Evolutionary conservation across 2,888 invertebrate species (phyloP).

Genomic region (Podabrus alpinus): DNA sequence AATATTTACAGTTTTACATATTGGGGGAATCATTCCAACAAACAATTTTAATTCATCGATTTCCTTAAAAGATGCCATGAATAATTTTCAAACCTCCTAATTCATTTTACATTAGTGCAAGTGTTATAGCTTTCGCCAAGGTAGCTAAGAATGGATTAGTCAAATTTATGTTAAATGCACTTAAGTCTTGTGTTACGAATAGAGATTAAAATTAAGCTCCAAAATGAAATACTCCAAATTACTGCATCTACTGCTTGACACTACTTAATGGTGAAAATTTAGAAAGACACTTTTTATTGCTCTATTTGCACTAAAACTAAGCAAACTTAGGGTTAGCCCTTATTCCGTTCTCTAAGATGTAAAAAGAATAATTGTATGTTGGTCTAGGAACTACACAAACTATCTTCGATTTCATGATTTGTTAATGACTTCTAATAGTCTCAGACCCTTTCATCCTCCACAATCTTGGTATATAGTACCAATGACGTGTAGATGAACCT

Average conservation of each 20-base stretch:
- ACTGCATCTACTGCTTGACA: background rate
- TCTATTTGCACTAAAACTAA: background rate
- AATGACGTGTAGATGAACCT: too few species aligned
- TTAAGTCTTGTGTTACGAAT: constrained; percentile 11
- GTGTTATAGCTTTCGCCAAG: constrained; percentile 3
- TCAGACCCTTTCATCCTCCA: too few species aligned
- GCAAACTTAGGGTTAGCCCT: background rate
- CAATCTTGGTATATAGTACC: too few species aligned
- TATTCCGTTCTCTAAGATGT: background rate
- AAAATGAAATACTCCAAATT: constrained; percentile 13
- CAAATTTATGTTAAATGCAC: constrained; percentile 26
- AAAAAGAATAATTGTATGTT: background rate
- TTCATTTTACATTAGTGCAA: background rate
- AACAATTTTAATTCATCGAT: background rate
- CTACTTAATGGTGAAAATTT: background rate
- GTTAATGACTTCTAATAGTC: too few species aligned
- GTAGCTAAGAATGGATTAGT: constrained; percentile 17
- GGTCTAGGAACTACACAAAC: background rate
- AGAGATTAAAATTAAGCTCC: constrained; percentile 16
- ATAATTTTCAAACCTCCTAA: background rate
- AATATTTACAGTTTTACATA: constrained; percentile 3
- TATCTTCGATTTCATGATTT: background rate
- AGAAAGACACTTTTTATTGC: background rate
- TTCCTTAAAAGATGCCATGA: background rate
- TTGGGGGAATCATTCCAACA: background rate